Conservation (phyloP, 2,888 invertebrate genomes). For the Coelopa pilipes region DNA sequence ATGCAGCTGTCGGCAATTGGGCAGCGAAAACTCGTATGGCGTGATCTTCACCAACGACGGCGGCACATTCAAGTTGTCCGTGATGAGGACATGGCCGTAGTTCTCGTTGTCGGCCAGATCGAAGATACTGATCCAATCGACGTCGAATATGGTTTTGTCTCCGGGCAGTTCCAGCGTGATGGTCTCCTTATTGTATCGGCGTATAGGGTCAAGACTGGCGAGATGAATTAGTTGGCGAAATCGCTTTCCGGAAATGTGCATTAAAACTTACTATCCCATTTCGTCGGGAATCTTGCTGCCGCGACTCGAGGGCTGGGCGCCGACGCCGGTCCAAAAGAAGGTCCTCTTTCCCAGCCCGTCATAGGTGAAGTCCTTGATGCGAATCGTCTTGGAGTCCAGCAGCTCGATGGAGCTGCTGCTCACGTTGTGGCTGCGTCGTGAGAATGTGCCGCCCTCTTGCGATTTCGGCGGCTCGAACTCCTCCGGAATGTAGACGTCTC, state of each 20-base stretch:
- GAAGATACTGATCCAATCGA: conserved; percentile 86
- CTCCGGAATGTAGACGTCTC: conserved; percentile 89
- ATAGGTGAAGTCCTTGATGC: conserved; percentile 80
- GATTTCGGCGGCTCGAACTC: conserved; percentile 87
- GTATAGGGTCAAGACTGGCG: conserved; percentile 81
- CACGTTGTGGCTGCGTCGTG: conserved; percentile 74
- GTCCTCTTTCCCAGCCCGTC: conserved; percentile 81
- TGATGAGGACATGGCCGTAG: conserved; percentile 80
- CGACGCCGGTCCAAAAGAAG: conserved; percentile 90
- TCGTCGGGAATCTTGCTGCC: conserved; percentile 89
- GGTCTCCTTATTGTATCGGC: conserved; percentile 78
- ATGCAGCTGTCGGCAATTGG: conserved; percentile 86
- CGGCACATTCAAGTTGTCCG: conserved; percentile 85
- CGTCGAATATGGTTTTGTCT: conserved; percentile 81
- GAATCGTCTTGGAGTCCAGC: conserved; percentile 83
- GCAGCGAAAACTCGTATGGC: conserved; percentile 75
- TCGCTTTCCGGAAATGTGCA: neutral
- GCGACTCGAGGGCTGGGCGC: conserved; percentile 85
- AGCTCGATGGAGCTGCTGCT: conserved; percentile 79
- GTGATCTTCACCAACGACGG: conserved; percentile 79
- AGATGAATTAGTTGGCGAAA: neutral
- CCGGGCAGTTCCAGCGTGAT: conserved; percentile 83
- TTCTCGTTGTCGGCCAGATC: conserved; percentile 77
- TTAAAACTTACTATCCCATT: conserved; percentile 86
- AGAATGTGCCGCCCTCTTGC: conserved; percentile 70